These are phyloP conservation scores for Machimus rusticus DNA, from an alignment of 2,888 invertebrate species.

Conservation along the genomic window DNA sequence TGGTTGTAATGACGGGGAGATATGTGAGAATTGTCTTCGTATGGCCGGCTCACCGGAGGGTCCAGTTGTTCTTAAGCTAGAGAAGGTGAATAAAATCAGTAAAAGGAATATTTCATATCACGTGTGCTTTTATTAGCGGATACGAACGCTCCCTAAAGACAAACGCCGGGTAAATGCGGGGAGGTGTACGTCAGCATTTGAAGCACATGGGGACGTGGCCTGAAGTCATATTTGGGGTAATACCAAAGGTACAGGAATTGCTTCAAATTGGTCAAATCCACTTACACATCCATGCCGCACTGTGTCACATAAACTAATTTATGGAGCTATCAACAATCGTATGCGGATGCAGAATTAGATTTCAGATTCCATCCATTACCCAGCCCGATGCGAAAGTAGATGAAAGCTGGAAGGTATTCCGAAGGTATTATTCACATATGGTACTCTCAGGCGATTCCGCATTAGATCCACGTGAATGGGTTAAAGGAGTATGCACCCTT, in stretches of 20 bases:
- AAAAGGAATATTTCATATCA: conserved; percentile 41
- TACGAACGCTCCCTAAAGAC: conserved; percentile 26
- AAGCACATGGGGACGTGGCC: conserved; percentile 3
- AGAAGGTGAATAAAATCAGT: conserved; percentile 36
- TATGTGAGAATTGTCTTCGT: conserved; percentile 45
- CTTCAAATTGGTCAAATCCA: conserved; percentile 35
- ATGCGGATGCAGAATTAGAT: conserved; percentile 33
- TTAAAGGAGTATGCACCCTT: not conserved
- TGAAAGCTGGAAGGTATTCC: conserved; percentile 13
- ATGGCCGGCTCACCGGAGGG: conserved; percentile 6
- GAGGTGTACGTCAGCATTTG: not conserved
- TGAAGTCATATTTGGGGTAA: conserved; percentile 35
- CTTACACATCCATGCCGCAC: not conserved
- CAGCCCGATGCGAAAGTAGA: conserved; percentile 8
- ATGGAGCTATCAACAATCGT: conserved; percentile 36
- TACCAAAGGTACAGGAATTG: conserved; percentile 39
- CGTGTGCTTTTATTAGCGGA: conserved; percentile 40
- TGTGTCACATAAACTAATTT: conserved; percentile 39
- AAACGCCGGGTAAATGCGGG: not conserved
- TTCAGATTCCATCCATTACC: not conserved
- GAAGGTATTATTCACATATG: conserved; percentile 19
- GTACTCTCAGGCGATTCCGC: not conserved
- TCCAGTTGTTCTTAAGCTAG: conserved; percentile 16
- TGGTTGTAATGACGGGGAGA: conserved; percentile 45
- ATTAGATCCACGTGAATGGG: not conserved